Base-by-base conservation (phyloP, 2,113 vertebrate genomes). In the Coptodon bakossiorum region DNA sequence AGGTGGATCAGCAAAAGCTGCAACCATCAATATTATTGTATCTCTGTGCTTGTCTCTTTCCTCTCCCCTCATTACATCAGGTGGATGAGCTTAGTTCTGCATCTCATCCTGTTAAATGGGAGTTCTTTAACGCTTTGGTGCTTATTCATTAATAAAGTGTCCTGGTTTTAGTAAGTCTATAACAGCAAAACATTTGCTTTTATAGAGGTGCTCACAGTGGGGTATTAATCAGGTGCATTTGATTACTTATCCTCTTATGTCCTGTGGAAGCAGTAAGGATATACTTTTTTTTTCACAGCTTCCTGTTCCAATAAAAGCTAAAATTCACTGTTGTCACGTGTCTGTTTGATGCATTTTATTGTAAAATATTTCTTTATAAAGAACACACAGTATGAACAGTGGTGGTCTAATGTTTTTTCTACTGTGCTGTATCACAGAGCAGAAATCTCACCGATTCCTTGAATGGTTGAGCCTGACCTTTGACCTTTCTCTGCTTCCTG, bases 401-500 rank as follows among this genome's bases (percentile, higher is more conserved):
- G 24, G 22, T 76, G 43, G 16, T 29, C 71, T 19, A 31, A 50
- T 48, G 24, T 78, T 1, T 29, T 31, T n/a, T 50, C 79, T 27
- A 48, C 54, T 40, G 22, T 80, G 56, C 31, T 57, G 0, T 40
- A 19, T 48, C 17, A 16, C 12, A 43, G 31, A 57, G 80, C 34
- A 86, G 56, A 29, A 59, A 6, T 0, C 10, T 73, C 11, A 71
- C 6, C 6, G 4, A 1, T 76, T 59, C 81, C 66, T 16, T 85
- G 40, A 88, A 36, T 59, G 10, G 27, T 24, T 54, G 9, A 82
- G 79, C 14, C 7, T 80, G 86, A 86, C 90, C 52, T 88, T 43
- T 88, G 52, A 90, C 84, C 81, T 81, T 52, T 54, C 12, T 54
- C 81, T 91, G 80, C 76, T 82, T 76, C 13, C 48, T 71, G 7